Conservation (phyloP, 2,797 vertebrate genomes). For the Pipistrellus pipistrellus region DNA sequence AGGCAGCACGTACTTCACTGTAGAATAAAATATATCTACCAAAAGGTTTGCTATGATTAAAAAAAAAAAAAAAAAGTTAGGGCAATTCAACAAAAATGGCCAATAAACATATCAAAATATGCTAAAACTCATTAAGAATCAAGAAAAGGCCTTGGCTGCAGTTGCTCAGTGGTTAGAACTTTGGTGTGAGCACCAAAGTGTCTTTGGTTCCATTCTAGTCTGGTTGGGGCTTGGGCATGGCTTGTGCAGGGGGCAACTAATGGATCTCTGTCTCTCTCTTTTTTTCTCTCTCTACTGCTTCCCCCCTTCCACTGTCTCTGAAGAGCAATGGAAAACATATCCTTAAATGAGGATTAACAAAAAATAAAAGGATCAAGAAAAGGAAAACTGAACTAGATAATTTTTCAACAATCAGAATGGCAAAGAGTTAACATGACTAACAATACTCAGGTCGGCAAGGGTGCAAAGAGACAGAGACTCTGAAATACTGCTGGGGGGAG, state of each 20-base stretch:
- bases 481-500: neutral
- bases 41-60: neutral
- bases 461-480: neutral
- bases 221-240: neutral
- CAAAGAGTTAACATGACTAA: neutral
- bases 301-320: neutral
- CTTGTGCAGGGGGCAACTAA: neutral
- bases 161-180: neutral
- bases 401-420: neutral
- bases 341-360: neutral
- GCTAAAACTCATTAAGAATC: neutral
- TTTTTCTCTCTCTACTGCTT: too few relatives aligned
- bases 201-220: neutral
- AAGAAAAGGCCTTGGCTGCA: neutral
- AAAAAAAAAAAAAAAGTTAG: neutral
- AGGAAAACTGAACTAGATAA: neutral
- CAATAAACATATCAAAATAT: neutral
- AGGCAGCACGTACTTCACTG: neutral
- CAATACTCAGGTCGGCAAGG: neutral
- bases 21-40: neutral
- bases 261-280: neutral
- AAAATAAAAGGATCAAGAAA: neutral
- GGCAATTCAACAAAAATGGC: neutral
- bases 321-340: neutral
- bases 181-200: neutral